Base-by-base conservation (phyloP, 2,797 vertebrate species). In the Sparidentex hasta region DNA sequence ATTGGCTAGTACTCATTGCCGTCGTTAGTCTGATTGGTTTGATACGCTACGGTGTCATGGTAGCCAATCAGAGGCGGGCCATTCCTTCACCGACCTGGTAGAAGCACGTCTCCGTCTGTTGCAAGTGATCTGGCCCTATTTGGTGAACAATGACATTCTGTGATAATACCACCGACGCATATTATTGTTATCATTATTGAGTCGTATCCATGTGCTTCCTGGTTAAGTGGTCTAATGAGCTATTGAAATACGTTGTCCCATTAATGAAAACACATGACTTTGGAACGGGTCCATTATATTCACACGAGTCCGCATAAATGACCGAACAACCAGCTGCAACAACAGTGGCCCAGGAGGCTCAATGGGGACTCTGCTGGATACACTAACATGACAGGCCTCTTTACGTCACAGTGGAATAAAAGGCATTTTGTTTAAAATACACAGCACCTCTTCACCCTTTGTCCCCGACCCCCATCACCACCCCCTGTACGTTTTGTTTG, bases 271-370 rank as follows among this genome's bases (percentile, higher is more conserved):
- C 25, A 63, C 25, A 6, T 18, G 16, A 63, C 23, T 71, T 38
- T 23, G 46, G 6, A 51, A 47, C 27, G 27, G 2, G 44, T 38
- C 8, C 13, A 12, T 44, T 50, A 20, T 47, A 11, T 29, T 9
- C 1, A 47, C 4, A 21, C 47, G 17, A 21, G 5, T 47, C 25
- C 50, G 20, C 18, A 16, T 25, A 38, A 17, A 38, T 57, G 41
- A 59, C 43, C 8, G 8, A 55, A 52, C 21, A 52, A 41, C 4
- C 81, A 81, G 76, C 81, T 89, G 71, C 14, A 76, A 71, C 54
- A 87, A 71, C 66, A 77, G 44, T 25, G 59, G 21, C 41, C 25
- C 5, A 38, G 38, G 21, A 57, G 46, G 44, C 64, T 23, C 43
- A 43, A 47, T 3, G 43, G 62, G 54, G 50, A 13, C 63, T 20